Conservation (phyloP, 2,888 invertebrate genomes). For the Sphaeridia pumilis region DNA sequence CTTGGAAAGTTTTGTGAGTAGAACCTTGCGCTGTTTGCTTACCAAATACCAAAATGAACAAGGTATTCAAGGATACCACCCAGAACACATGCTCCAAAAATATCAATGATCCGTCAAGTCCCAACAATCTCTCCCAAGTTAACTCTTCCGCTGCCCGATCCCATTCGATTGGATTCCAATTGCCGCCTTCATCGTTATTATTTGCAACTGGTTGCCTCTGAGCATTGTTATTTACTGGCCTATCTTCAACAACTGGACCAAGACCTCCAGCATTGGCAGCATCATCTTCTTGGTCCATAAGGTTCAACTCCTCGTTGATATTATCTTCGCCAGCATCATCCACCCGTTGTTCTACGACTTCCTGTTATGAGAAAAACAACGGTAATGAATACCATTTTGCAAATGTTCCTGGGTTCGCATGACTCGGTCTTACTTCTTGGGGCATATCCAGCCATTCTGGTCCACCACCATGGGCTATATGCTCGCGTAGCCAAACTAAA, state of each 20-base stretch:
- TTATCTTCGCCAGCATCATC: slow-evolving; percentile 34
- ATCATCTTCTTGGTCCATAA: slow-evolving; percentile 18
- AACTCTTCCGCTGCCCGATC: slow-evolving; percentile 93
- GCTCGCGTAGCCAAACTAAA: slow-evolving; percentile 92
- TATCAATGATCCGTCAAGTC: slow-evolving; percentile 89
- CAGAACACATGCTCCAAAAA: slow-evolving; percentile 98
- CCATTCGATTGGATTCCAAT: slow-evolving; percentile 99
- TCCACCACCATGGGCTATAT: slow-evolving; percentile 93
- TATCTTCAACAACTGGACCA: slow-evolving; percentile 19
- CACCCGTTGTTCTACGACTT: slow-evolving; percentile 31
- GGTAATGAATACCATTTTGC: too few relatives aligned
- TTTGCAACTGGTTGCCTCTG: slow-evolving; percentile 18
- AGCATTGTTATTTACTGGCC: slow-evolving; percentile 22
- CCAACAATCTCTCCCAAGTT: slow-evolving; percentile 93
- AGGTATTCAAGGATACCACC: slow-evolving; percentile 93
- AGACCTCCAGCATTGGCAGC: slow-evolving; percentile 15
- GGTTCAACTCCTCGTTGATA: slow-evolving; percentile 21
- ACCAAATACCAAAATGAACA: slow-evolving; percentile 89
- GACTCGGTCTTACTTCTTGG: slow-evolving; percentile 21
- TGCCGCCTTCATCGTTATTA: slow-evolving; percentile 53
- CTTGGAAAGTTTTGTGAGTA: background rate
- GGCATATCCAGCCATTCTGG: slow-evolving; percentile 78
- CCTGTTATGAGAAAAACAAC: too few relatives aligned
- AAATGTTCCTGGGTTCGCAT: too few relatives aligned
- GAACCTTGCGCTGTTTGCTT: slow-evolving; percentile 34